Conservation (phyloP, 2,113 vertebrate species). For the Oncorhynchus masou region DNA sequence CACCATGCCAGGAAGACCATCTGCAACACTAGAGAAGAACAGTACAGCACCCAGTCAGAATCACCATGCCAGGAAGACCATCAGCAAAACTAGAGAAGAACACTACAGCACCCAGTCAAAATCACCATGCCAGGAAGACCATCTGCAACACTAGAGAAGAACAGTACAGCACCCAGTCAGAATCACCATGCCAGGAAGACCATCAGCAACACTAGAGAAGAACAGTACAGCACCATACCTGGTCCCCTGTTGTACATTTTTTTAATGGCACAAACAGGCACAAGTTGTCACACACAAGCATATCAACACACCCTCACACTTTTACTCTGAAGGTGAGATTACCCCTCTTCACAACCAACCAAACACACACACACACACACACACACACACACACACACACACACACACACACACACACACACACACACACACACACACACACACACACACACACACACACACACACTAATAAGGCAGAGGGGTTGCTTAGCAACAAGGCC, state of each 20-base stretch:
- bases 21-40: conserved; percentile 25
- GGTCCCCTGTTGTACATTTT: conserved; percentile 21
- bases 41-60: conserved; percentile 38
- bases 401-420: conserved; percentile 1
- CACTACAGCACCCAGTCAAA: conserved; percentile 8
- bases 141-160: background rate
- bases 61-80: conserved; percentile 52
- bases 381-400: background rate
- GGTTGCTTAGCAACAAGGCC: conserved; percentile 75
- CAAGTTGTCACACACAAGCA: too few species aligned
- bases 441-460: background rate
- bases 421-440: too few species aligned
- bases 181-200: too few species aligned
- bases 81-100: conserved; percentile 24
- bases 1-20: conserved; percentile 52
- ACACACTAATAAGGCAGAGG: conserved; percentile 51
- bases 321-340: too few species aligned
- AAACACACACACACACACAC: too few species aligned
- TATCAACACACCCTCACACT: too few species aligned
- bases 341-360: background rate
- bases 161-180: conserved; percentile 9
- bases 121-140: too few species aligned
- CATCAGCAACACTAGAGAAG: background rate
- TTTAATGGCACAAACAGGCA: too few species aligned
- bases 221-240: conserved; percentile 22